Evolutionary conservation across 2,888 invertebrate species (phyloP).

Genomic region (Fragum fragum): DNA sequence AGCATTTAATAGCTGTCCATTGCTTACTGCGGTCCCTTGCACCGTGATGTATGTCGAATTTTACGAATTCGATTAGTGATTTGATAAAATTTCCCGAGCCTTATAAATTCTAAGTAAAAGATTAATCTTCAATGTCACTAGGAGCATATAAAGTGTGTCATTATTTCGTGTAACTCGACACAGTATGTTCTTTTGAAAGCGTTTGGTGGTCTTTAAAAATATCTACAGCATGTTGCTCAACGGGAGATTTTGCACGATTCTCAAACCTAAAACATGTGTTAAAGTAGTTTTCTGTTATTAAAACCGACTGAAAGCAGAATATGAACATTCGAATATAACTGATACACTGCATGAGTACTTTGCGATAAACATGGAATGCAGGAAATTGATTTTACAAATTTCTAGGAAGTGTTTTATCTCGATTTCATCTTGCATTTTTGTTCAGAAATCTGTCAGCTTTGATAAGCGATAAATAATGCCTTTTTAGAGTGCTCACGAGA

Average conservation of each 20-base stretch:
- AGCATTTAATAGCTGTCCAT: too few relatives aligned
- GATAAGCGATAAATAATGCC: background rate
- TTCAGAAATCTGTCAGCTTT: background rate
- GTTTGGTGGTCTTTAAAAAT: background rate
- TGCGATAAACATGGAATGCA: background rate
- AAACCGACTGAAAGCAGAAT: background rate
- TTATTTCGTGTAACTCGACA: too few relatives aligned
- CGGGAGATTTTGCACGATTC: background rate
- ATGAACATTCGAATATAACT: background rate
- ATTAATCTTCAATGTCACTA: too few relatives aligned
- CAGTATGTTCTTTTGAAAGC: too few relatives aligned
- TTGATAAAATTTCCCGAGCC: too few relatives aligned
- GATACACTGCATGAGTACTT: background rate
- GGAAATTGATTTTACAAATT: background rate
- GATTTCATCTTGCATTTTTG: slow-evolving; percentile 6
- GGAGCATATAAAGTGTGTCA: too few relatives aligned
- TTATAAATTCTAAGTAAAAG: too few relatives aligned
- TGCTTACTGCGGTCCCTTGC: too few relatives aligned
- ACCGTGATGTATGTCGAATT: too few relatives aligned
- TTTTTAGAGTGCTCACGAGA: too few relatives aligned
- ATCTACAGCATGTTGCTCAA: background rate
- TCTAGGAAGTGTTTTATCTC: background rate
- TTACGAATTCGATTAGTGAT: too few relatives aligned
- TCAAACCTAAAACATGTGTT: background rate
- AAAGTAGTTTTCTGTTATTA: background rate